Base-by-base conservation (phyloP, 2,888 invertebrate species). In the Dryocosmus kuriphilus region DNA sequence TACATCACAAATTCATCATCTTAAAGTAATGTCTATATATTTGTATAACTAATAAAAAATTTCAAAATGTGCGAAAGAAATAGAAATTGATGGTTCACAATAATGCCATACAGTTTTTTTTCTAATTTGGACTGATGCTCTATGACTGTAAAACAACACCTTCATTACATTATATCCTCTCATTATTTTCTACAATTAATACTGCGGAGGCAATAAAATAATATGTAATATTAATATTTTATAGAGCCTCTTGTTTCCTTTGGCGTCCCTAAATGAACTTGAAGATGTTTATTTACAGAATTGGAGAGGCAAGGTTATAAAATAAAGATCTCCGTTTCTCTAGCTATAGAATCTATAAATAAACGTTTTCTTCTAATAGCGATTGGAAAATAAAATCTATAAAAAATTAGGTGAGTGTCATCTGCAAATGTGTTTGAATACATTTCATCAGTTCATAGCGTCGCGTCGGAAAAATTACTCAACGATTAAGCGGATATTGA, bases 281-380 rank as follows among this genome's bases (percentile, higher is more conserved):
- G 71, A 57, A 57, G 57, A 57, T 57, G 57, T 57, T 24, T 24
- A 11, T 24, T 57, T 57, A 57, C 27, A 46, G 19, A 51, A 51
- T 51, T 19, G 30, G 46, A 51, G 46, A 5, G 71, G 51, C 51
- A 71, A 71, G 46, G n/a, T 30, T 71, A 71, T 41, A 71, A 71
- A 38, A 46, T 67, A 38, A 38, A 22, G 14, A 22, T 22, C n/a
- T 8, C 19, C n/a, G n/a, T 51, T 51, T 51, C n/a, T 5, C n/a
- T 7, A 51, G 8, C 5, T 8, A 5, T 16, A 51, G n/a, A 51
- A 51, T n/a, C 9, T 9, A n/a, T 51, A 51, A 51, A 51, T n/a
- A 51, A 51, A 51, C 2, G 0, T n/a, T 46, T n/a, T 46, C 46
- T 46, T 11, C 19, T 46, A n/a, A 46, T 19, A n/a, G 46, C 19